phyloP scores from a whole-genome alignment of 1,140 invertebrate genomes.

The Aphidius gifuensis region DNA sequence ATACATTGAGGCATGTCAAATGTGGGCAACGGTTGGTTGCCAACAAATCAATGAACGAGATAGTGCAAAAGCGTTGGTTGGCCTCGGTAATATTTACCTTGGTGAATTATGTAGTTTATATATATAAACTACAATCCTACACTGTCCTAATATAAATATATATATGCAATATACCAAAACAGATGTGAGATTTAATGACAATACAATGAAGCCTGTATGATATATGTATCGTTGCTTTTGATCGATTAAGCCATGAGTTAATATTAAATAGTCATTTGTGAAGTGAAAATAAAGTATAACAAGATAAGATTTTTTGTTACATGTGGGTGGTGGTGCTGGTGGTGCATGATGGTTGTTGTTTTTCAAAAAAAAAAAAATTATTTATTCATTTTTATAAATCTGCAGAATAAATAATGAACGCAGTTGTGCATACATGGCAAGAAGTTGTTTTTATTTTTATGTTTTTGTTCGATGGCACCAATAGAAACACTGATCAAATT shows the following conservation, averaged over 20 bases:
- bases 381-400: no score
- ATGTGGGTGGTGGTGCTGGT: neutral
- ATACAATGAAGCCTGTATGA: slow-evolving; percentile 13
- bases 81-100: slow-evolving; percentile 7
- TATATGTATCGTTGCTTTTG: slow-evolving; percentile 4
- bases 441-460: no score
- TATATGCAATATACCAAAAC: no score
- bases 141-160: no score
- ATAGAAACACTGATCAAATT: slow-evolving; percentile 14
- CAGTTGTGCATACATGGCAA: neutral
- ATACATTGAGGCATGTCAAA: slow-evolving; percentile 16
- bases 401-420: neutral
- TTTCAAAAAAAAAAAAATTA: no score
- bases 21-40: slow-evolving; percentile 9
- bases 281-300: neutral
- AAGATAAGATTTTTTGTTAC: slow-evolving; percentile 2
- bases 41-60: slow-evolving; percentile 15
- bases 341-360: neutral
- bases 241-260: slow-evolving; percentile 37
- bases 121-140: no score
- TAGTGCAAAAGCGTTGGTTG: neutral
- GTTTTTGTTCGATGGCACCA: neutral
- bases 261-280: slow-evolving; percentile 43
- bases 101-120: neutral
- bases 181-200: slow-evolving; percentile 8